Percentiles rank a stretch among this genome's conserved stretches.
phyloP scores from a whole-genome alignment of 92 coral and sea anemone genomes.

The Porites lobata region DNA sequence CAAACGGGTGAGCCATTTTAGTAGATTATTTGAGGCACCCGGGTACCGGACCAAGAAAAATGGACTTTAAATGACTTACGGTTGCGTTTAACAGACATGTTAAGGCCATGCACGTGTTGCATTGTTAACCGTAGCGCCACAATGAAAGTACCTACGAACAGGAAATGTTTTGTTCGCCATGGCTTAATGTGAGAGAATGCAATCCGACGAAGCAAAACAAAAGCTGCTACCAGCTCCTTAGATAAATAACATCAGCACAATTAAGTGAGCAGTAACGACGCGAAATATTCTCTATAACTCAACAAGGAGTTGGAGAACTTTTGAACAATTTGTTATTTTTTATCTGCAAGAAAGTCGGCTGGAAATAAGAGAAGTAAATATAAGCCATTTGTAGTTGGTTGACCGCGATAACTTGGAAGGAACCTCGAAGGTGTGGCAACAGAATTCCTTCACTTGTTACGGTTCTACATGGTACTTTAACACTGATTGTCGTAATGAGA shows the following conservation, averaged over 20 bases:
- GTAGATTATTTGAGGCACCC: conserved; percentile 52
- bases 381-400: background rate
- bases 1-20: conserved; percentile 58
- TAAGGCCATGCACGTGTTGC: conserved; percentile 37
- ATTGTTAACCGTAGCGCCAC: conserved; percentile 33
- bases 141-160: conserved; percentile 29
- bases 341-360: background rate
- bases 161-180: conserved; percentile 32
- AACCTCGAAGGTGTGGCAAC: background rate
- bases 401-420: background rate
- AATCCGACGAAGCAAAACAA: conserved; percentile 7
- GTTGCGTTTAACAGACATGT: conserved; percentile 32
- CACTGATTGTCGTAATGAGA: background rate
- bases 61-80: conserved; percentile 59
- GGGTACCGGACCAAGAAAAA: conserved; percentile 51
- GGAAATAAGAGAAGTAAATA: too few species aligned
- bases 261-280: conserved; percentile 47
- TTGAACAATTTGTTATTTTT: background rate
- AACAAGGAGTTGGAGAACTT: background rate
- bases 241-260: conserved; percentile 41
- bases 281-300: conserved; percentile 4
- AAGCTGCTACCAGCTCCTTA: conserved; percentile 32
- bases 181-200: conserved; percentile 55
- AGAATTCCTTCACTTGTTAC: conserved; percentile 31
- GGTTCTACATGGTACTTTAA: background rate